Percentiles rank a stretch among this genome's conserved stretches.
Evolutionary conservation across 2,888 invertebrate genomes (phyloP).

Genomic region (Agrotis exclamationis): DNA sequence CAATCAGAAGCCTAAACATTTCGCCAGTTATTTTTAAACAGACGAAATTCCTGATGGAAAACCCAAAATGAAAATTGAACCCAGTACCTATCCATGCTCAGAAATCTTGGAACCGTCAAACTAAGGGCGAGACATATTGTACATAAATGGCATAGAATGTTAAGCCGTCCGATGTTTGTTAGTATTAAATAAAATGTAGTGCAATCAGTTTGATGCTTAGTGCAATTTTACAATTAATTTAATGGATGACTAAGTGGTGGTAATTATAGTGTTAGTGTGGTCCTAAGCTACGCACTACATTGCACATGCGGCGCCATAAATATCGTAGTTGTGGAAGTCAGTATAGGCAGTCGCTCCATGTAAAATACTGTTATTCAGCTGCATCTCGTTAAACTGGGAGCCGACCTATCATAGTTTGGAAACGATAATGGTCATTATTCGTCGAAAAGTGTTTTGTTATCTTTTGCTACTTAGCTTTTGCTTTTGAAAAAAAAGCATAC

Average conservation of each 20-base stretch:
- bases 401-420: neutral
- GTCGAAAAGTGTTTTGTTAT: too few relatives aligned
- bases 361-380: neutral
- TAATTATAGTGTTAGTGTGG: neutral
- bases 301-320: too few relatives aligned
- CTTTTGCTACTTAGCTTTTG: too few relatives aligned
- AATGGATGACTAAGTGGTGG: neutral
- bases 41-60: too few relatives aligned
- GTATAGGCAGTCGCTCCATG: too few relatives aligned
- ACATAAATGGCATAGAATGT: slow-evolving; percentile 6
- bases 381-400: neutral
- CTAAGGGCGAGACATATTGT: neutral
- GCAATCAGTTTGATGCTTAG: neutral
- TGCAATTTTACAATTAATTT: neutral
- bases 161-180: neutral
- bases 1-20: too few relatives aligned
- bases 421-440: neutral
- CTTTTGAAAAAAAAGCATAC: too few relatives aligned
- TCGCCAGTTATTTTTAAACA: too few relatives aligned
- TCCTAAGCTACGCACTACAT: neutral
- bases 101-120: too few relatives aligned
- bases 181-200: neutral
- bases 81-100: too few relatives aligned
- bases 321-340: too few relatives aligned
- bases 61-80: too few relatives aligned